Evolutionary conservation across 2,888 invertebrate species (phyloP).

Genomic region (Aethes cnicana): DNA sequence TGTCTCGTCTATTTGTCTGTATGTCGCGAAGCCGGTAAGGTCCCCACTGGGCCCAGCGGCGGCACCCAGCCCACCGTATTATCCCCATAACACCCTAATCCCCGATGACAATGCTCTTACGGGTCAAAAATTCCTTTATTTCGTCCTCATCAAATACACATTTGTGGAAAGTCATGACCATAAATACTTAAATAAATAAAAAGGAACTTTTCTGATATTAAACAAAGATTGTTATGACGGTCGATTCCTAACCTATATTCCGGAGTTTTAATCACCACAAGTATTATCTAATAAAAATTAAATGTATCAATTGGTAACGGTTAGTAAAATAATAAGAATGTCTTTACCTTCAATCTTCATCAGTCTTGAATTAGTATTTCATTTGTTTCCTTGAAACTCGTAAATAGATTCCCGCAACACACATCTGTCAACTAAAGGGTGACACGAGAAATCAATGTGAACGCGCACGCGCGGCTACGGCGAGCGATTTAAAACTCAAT

Average conservation of each 20-base stretch:
- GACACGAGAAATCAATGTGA: slow-evolving; percentile 67
- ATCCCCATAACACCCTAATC: slow-evolving; percentile 74
- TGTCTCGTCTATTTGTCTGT: slow-evolving; percentile 33
- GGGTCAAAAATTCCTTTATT: slow-evolving; percentile 68
- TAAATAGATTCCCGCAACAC: slow-evolving; percentile 32
- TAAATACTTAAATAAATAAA: background rate
- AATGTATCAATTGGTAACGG: background rate
- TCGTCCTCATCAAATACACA: slow-evolving; percentile 33
- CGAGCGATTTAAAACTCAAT: slow-evolving; percentile 39
- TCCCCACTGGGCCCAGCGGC: slow-evolving; percentile 6
- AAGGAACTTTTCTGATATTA: no score
- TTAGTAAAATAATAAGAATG: background rate
- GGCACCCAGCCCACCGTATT: slow-evolving; percentile 52
- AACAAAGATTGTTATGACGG: no score
- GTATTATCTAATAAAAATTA: no score
- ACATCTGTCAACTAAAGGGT: slow-evolving; percentile 50
- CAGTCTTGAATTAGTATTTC: slow-evolving; percentile 38
- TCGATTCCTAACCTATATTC: background rate
- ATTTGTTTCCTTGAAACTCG: slow-evolving; percentile 36
- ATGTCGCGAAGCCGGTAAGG: slow-evolving; percentile 39
- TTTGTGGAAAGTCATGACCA: slow-evolving; percentile 12
- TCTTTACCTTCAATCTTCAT: slow-evolving; percentile 63
- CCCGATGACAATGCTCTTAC: slow-evolving; percentile 64
- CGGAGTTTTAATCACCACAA: background rate
- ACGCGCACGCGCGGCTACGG: slow-evolving; percentile 61